These are phyloP conservation scores for Melikaiella ostensackeni DNA, from an alignment of 2,888 invertebrate genomes.

Conservation along the genomic window DNA sequence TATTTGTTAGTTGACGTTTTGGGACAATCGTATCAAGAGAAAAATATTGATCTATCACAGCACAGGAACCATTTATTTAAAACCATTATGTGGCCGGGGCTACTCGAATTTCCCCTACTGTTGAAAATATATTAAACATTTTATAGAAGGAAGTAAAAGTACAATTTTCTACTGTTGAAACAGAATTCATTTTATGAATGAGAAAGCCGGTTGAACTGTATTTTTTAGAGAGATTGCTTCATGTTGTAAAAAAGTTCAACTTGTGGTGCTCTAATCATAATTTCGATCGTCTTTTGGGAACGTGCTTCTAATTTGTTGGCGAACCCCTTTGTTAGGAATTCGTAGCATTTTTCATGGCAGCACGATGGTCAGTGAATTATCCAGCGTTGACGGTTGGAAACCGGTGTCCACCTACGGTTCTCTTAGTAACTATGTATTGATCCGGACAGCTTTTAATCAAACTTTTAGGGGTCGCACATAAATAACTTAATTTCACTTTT, in stretches of 20 bases:
- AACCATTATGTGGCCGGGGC: no score
- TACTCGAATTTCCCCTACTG: neutral
- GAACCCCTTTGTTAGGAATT: constrained; percentile 16
- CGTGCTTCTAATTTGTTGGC: constrained; percentile 12
- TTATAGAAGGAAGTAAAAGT: neutral
- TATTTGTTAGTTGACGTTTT: no score
- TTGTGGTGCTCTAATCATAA: constrained; percentile 16
- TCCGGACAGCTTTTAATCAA: constrained; percentile 49
- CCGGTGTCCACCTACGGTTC: constrained; percentile 47
- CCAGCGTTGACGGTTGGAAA: constrained; percentile 51
- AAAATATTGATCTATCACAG: no score
- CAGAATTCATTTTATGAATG: neutral
- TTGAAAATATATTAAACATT: neutral
- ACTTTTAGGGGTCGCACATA: neutral
- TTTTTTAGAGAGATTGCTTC: neutral
- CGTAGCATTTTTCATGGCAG: constrained; percentile 46
- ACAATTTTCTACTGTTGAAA: neutral
- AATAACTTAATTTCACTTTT: no score
- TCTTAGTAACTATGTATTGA: constrained; percentile 56
- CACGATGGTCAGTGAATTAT: constrained; percentile 59
- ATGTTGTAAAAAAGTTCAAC: neutral
- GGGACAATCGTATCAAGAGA: no score
- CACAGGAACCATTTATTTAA: no score
- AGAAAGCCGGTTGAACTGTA: neutral
- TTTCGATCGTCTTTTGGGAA: constrained; percentile 22